Conservation (phyloP, 1,140 invertebrate genomes). For the Mactra quadrangularis region DNA sequence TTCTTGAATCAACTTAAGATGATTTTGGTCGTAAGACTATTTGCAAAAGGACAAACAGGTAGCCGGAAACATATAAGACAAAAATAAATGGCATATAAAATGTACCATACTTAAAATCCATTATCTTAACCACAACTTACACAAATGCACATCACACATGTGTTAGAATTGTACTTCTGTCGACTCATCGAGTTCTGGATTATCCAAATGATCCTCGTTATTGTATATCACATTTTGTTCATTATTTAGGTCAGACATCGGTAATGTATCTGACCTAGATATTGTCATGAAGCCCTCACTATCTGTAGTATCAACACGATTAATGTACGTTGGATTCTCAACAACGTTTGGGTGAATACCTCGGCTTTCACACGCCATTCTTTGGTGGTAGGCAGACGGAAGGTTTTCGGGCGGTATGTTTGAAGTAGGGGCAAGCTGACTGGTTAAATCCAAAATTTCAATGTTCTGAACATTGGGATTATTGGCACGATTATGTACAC, state of each 20-base stretch:
- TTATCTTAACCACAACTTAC: no score
- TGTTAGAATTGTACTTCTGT: slow-evolving; percentile 30
- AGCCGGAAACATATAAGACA: no score
- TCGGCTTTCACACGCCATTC: no score
- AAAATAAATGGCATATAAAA: no score
- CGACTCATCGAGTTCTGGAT: background rate
- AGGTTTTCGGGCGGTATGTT: slow-evolving; percentile 18
- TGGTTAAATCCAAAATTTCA: slow-evolving; percentile 42
- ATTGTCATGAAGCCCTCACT: slow-evolving; percentile 9
- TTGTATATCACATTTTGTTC: slow-evolving; percentile 36
- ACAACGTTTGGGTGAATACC: slow-evolving; percentile 2
- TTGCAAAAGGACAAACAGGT: no score
- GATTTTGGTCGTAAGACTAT: no score
- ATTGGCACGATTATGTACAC: slow-evolving; percentile 33
- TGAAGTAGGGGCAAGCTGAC: slow-evolving; percentile 15
- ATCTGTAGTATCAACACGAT: background rate
- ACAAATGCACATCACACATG: no score
- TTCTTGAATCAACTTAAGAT: no score
- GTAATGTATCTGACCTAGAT: background rate
- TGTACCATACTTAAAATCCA: no score
- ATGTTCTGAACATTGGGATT: slow-evolving; percentile 14
- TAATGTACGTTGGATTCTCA: slow-evolving; percentile 30
- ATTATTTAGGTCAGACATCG: background rate
- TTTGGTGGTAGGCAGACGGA: background rate
- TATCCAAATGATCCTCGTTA: slow-evolving; percentile 12